These are phyloP conservation scores for Nycticorax nycticorax DNA, from an alignment of 2,113 vertebrate species.

Conservation along the genomic window DNA sequence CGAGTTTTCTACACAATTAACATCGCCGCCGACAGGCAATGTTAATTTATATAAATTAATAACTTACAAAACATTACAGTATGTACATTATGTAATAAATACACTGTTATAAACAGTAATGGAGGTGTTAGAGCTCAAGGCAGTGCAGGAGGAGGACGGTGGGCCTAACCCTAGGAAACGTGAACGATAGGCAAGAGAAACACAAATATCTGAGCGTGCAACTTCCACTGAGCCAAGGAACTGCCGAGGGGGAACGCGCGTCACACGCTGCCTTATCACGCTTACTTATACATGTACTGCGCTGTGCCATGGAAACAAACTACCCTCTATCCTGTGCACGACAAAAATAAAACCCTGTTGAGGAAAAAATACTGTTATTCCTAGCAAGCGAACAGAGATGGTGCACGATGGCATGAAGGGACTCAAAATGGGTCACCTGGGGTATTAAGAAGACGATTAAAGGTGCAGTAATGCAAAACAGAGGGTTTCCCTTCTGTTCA, in stretches of 20 bases:
- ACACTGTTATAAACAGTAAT: conserved; percentile 98
- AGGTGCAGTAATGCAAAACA: conserved; percentile 1
- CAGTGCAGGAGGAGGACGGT: conserved; percentile 84
- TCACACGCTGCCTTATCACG: background rate
- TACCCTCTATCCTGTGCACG: conserved; percentile 22
- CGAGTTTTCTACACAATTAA: conserved; percentile 92
- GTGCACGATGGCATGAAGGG: background rate
- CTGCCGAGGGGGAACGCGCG: background rate
- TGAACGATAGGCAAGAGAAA: background rate
- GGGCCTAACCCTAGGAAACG: conserved; percentile 51
- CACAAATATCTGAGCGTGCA: background rate
- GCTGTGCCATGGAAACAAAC: background rate
- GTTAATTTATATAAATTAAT: conserved; percentile 99
- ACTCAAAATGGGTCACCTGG: background rate
- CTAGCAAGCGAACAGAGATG: conserved; percentile 11
- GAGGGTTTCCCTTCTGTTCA: conserved; percentile 40
- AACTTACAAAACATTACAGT: conserved; percentile 98
- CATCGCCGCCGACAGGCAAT: conserved; percentile 91
- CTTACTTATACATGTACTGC: background rate
- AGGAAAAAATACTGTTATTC: background rate
- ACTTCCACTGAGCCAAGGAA: background rate
- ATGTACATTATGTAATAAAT: conserved; percentile 99
- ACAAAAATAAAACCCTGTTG: background rate
- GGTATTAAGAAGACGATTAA: background rate
- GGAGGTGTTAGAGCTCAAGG: conserved; percentile 87